Evolutionary conservation across 2,113 vertebrate species (phyloP), one percentile per base, ranked within the genome.

Genomic region (Sphaerodactylus townsendi): DNA sequence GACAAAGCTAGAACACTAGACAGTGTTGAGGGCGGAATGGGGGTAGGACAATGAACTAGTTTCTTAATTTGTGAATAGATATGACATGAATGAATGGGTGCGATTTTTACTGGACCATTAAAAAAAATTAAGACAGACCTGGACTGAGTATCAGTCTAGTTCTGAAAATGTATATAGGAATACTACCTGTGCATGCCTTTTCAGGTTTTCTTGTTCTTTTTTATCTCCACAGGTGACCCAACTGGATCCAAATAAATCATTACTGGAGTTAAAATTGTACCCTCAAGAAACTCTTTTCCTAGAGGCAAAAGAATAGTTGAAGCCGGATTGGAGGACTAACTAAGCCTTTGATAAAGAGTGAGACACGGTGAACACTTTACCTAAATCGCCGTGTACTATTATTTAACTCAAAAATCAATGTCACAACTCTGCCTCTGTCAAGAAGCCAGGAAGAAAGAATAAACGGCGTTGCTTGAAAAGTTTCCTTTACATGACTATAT

Each of bases 231-330:
- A 99, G 98, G 97, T 99, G 93, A 98, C 98, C 87, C 98, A 99
- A 95, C 85, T 99, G 96, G 98, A 99, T 91, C 97, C 98, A 83
- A 97, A 96, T 85, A 98, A 97, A 79, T 98, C 96, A 68, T 97
- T 99, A 94, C 91, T 98, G 96, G 98, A 99, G 93, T 97, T 98
- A 94, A 99, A 99, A 96, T 95, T 99, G 94, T 99, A 98, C 92
- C 98, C 98, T 92, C 98, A 99, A 97, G 98, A 99, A 97, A 99
- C 98, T 69, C 98, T 99, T 92, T 99, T 99, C 95, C 96, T 99
- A 94, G 98, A 99, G 96, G 98, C 98, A 88, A 98, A 98, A 95
- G 98, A 99, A 89, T 99, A 98, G 96, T 48, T 89, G 37, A 66
- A 71, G 90, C 88, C 82, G 89, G 90, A 92, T 76, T 59, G 83